Conservation (phyloP, 2,888 invertebrate genomes). For the Acronicta psi region DNA sequence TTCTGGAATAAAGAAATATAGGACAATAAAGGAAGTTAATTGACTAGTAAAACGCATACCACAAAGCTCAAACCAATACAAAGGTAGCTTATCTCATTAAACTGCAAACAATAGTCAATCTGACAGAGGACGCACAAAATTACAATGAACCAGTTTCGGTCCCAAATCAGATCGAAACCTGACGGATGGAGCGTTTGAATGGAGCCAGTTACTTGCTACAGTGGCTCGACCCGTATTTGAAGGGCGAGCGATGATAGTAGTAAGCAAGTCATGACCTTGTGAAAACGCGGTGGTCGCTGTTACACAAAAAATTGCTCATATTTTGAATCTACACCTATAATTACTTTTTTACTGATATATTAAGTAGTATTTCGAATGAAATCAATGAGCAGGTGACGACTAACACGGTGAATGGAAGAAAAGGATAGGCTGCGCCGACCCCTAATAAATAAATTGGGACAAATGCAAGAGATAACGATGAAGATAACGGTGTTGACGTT, state of each 20-base stretch:
- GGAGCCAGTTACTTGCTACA: conserved; percentile 25
- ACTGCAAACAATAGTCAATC: conserved; percentile 66
- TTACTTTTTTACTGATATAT: no score
- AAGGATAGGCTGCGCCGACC: no score
- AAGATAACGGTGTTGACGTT: no score
- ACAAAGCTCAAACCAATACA: conserved; percentile 35
- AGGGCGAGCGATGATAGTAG: background rate
- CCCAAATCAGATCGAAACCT: conserved; percentile 53
- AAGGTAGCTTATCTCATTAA: conserved; percentile 62
- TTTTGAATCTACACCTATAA: no score
- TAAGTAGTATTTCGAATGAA: no score
- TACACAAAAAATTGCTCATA: no score
- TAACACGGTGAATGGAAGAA: no score
- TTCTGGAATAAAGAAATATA: no score
- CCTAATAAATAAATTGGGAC: no score
- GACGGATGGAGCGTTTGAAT: conserved; percentile 28
- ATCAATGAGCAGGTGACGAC: no score
- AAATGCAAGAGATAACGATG: no score
- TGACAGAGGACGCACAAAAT: conserved; percentile 57
- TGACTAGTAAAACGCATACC: conserved; percentile 6
- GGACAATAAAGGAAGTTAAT: background rate
- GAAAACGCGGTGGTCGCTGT: no score
- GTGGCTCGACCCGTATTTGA: conserved; percentile 1
- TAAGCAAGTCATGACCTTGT: background rate
- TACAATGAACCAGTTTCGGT: conserved; percentile 54